Base-by-base conservation (phyloP, 2,113 vertebrate genomes). In the Harpagus bidentatus region DNA sequence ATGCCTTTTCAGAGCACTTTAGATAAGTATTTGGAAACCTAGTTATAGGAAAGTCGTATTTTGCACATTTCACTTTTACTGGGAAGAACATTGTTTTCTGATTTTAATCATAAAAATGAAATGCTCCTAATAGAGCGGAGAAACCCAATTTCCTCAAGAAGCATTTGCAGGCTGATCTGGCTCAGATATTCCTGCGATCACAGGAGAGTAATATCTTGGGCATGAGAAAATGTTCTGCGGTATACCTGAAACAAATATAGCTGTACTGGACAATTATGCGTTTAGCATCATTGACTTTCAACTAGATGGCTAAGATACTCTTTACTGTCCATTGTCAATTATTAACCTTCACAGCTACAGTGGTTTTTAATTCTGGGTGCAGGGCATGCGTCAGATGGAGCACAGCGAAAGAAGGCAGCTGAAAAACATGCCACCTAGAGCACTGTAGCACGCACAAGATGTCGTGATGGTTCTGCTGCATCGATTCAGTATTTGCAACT, bases 61-160 rank as follows among this genome's bases (percentile, higher is more conserved):
- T 92, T 58, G 78, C 93, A 56, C 81, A 16, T 83, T 69, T 32
- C 91, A 21, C 95, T 96, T 95, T 70, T 91, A 88, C 90, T 56
- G 94, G 80, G 90, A 89, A 80, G 93, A 97, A 94, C 93, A 90
- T 84, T 97, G 94, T 96, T 97, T 96, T 96, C 95, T 96, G 96
- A 97, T 97, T 97, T 97, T 97, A 97, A 97, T 97, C 97, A 96
- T 22, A 91, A 96, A 97, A 97, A 97, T 94, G 90, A 96, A 97
- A 95, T 84, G 95, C 84, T 97, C 92, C 84, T 96, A 97, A 97
- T 97, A 97, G 96, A 97, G 96, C 71, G 13, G 89, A 96, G 86
- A 97, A 97, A 97, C 83, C 78, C 97, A 97, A 97, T 97, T 97
- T 97, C 96, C 97, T 95, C 95, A 47, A 90, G 94, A 77, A 90